These are phyloP conservation scores for Aphidius colemani DNA, from an alignment of 2,888 invertebrate genomes.

Conservation along the genomic window DNA sequence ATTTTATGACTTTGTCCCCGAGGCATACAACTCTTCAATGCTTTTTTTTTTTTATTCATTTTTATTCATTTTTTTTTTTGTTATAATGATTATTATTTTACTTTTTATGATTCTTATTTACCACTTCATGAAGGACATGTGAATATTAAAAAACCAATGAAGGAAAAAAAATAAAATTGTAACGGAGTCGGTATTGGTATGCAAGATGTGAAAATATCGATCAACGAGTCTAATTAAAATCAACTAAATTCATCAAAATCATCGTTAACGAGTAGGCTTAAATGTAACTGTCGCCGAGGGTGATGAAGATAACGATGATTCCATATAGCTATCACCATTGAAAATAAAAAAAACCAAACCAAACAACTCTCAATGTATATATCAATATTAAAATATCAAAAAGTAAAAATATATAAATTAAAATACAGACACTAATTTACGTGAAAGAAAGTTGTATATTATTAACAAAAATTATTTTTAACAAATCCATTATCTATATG, in stretches of 20 bases:
- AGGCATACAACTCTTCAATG: slow-evolving; percentile 53
- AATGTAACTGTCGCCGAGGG: slow-evolving; percentile 14
- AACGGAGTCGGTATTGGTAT: too few species aligned
- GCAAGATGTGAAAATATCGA: too few species aligned
- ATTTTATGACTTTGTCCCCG: slow-evolving; percentile 55
- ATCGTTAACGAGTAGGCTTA: slow-evolving; percentile 37
- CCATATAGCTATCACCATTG: background rate
- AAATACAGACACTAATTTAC: background rate
- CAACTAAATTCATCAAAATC: slow-evolving; percentile 52
- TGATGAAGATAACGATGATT: slow-evolving; percentile 3
- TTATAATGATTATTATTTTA: slow-evolving; percentile 28
- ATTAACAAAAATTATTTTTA: background rate
- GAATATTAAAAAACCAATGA: slow-evolving; percentile 1
- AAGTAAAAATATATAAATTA: too few species aligned
- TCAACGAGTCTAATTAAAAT: slow-evolving; percentile 50
- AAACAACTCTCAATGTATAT: too few species aligned
- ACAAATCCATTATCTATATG: slow-evolving; percentile 12
- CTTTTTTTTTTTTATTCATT: slow-evolving; percentile 22
- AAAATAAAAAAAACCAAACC: background rate
- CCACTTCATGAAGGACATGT: slow-evolving; percentile 3
- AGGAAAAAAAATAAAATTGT: slow-evolving; percentile 34
- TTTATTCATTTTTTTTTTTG: slow-evolving; percentile 36
- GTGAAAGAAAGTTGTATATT: slow-evolving; percentile 1
- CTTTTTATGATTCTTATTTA: too few species aligned
- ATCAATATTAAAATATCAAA: too few species aligned